phyloP scores from a whole-genome alignment of 2,888 invertebrate species.

The Chymomyza caudatula region DNA sequence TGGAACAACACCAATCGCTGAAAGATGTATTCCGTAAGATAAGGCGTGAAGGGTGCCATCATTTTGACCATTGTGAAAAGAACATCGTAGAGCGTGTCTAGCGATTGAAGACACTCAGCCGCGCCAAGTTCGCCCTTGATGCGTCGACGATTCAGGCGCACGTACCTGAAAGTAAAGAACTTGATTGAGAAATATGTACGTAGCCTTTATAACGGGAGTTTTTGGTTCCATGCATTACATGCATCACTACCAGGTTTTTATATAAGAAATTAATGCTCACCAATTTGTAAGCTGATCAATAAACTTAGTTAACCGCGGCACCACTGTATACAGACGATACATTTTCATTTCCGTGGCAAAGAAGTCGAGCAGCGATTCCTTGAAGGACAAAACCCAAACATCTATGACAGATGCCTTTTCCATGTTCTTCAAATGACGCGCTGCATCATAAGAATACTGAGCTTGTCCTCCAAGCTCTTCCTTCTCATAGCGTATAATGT shows the following conservation, averaged over 20 bases:
- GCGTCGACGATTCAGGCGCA: constrained; percentile 95
- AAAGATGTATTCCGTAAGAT: constrained; percentile 96
- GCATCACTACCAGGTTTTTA: neutral
- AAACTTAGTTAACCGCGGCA: constrained; percentile 94
- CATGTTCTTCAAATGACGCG: constrained; percentile 71
- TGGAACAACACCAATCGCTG: constrained; percentile 87
- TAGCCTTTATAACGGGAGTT: no score
- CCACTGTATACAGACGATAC: constrained; percentile 96
- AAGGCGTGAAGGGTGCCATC: constrained; percentile 99
- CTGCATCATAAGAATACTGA: constrained; percentile 81
- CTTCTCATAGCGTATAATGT: constrained; percentile 88
- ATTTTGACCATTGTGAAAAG: constrained; percentile 92
- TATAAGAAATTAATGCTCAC: constrained; percentile 72
- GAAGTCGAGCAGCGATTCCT: constrained; percentile 93
- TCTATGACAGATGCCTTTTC: constrained; percentile 87
- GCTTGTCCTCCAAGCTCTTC: constrained; percentile 80
- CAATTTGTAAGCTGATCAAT: constrained; percentile 99
- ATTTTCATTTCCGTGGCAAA: constrained; percentile 95
- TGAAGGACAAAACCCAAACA: constrained; percentile 97
- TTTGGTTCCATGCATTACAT: neutral
- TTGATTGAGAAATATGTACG: no score
- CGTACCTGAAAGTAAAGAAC: constrained; percentile 81
- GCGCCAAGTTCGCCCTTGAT: constrained; percentile 93
- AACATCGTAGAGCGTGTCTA: constrained; percentile 93
- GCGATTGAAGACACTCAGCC: constrained; percentile 88